A percentile compares a stretch with the other conserved stretches of the same genome.
These are phyloP conservation scores for Epicauta chinensis DNA, from an alignment of 1,140 invertebrate species.

Conservation along the genomic window DNA sequence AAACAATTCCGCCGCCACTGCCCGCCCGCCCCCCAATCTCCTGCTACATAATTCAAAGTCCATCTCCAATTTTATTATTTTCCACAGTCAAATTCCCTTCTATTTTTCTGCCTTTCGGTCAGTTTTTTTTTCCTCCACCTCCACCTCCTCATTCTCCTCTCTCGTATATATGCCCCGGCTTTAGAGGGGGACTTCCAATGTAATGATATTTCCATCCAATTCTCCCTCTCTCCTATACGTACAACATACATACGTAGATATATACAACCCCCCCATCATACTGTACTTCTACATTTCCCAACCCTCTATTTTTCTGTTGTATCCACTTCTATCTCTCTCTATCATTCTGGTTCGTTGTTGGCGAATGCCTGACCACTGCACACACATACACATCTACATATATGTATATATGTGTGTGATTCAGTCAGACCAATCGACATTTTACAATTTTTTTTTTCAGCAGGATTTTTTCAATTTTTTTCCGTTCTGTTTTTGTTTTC, in stretches of 20 bases:
- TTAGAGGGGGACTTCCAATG: conserved; percentile 34
- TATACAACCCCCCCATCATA: neutral
- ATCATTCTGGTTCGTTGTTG: neutral
- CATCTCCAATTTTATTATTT: conserved; percentile 44
- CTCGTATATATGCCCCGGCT: no score
- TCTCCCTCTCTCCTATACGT: conserved; percentile 23
- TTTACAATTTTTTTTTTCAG: conserved; percentile 29
- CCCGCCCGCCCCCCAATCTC: no score
- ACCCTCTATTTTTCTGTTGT: conserved; percentile 1
- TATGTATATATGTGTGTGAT: no score
- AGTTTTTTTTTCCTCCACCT: conserved; percentile 36
- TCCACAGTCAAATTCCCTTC: conserved; percentile 43
- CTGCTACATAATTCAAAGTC: conserved; percentile 42
- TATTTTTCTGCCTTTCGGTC: conserved; percentile 42
- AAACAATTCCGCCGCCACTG: conserved; percentile 9
- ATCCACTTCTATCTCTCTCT: conserved; percentile 3
- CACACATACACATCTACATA: conserved; percentile 20
- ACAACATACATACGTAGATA: no score
- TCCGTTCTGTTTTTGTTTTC: neutral
- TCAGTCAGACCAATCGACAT: conserved; percentile 32
- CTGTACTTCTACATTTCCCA: neutral
- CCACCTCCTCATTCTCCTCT: no score
- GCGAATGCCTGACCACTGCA: neutral
- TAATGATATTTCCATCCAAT: conserved; percentile 43
- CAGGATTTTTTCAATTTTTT: conserved; percentile 7